Evolutionary conservation across 2,888 invertebrate species (phyloP), one percentile per base, ranked within the genome.

Genomic region (Morpho helenor): DNA sequence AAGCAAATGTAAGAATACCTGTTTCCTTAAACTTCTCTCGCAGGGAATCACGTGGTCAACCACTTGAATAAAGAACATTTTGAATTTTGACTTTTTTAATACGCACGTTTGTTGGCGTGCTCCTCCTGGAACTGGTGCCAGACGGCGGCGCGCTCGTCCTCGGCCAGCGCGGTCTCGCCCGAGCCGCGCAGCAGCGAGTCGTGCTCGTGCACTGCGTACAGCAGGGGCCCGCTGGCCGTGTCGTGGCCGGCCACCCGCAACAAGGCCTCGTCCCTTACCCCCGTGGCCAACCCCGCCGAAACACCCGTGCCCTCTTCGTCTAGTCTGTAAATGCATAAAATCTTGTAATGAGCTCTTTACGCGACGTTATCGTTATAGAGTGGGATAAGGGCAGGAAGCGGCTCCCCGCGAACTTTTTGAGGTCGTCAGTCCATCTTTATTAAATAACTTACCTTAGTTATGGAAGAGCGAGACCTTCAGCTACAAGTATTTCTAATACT

Each of bases 51-150:
- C n/a, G n/a, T n/a, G n/a, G n/a, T n/a, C n/a, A n/a, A n/a, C 16
- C 16, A 16, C 16, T 16, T 2, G 16, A 16, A 16, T 16, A 16
- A 16, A 16, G 16, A 16, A 16, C 16, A 16, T 16, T 16, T 16
- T 16, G 16, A 39, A 49, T 16, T 31, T 9, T 46, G 10, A 46
- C 9, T n/a, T 10, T n/a, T 16, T 16, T 16, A 16, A 16, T 16
- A 51, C 65, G 40, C 49, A 63, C 63, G 82, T 44, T 75, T 79
- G 67, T 72, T 68, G 70, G 93, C 91, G 69, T 87, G 87, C 73
- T 97, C 96, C 72, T 92, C 92, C 81, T 97, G 95, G 82, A 95
- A 98, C 74, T 98, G 97, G 56, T 94, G 93, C 98, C 98, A 98
- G 51, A 97, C 98, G 59, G 94, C 93, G 69, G 94, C 93, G 69